Percentiles rank a stretch among this genome's conserved stretches.
These are phyloP conservation scores for Sebastes taczanowskii DNA, from an alignment of 2,797 vertebrate genomes.

Conservation along the genomic window DNA sequence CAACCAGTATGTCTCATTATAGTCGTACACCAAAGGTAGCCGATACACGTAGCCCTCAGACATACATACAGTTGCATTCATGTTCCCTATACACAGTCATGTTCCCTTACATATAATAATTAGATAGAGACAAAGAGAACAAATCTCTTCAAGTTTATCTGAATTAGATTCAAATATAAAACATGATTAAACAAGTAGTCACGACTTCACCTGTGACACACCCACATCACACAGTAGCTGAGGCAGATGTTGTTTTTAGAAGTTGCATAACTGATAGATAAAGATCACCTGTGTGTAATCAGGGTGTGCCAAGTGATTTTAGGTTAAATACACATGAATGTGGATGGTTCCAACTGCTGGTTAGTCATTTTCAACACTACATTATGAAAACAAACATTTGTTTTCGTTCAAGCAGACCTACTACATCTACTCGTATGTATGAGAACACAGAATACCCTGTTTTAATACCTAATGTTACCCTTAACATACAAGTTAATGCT, in stretches of 20 bases:
- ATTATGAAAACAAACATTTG: background rate
- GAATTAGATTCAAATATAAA: background rate
- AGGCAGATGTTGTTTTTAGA: conserved; percentile 16
- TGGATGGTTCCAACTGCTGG: background rate
- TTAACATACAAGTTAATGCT: background rate
- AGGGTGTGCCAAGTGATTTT: conserved; percentile 11
- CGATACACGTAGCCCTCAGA: no score
- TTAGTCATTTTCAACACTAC: no score
- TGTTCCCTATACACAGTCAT: no score
- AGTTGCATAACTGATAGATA: conserved; percentile 5
- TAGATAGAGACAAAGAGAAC: background rate
- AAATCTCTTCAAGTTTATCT: background rate
- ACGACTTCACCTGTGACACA: background rate
- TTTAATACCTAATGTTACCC: no score
- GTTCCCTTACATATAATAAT: no score
- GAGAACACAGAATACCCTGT: no score
- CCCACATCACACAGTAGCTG: background rate
- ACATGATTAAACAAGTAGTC: background rate
- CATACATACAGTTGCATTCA: no score
- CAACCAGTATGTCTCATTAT: no score
- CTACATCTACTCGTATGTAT: background rate
- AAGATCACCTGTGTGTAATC: conserved; percentile 22
- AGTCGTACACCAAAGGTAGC: no score
- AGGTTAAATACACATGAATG: background rate
- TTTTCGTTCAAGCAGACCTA: background rate